Evolutionary conservation across 2,113 vertebrate species (phyloP).

Genomic region (Ellobius talpinus): DNA sequence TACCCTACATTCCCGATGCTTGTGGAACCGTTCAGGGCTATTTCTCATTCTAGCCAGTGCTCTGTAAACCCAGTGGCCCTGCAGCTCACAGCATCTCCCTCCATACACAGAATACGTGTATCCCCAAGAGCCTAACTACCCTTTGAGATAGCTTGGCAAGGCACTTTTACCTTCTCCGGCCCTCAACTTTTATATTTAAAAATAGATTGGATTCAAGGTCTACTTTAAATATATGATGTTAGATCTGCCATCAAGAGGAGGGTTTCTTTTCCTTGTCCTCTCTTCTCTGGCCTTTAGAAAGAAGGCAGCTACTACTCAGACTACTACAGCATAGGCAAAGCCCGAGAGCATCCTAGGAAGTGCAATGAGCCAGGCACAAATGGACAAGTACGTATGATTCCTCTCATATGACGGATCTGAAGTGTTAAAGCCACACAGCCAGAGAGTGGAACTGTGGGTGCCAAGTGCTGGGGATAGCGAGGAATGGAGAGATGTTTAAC

Average conservation of each 20-base stretch:
- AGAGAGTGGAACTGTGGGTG: not conserved
- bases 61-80: not conserved
- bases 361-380: not conserved
- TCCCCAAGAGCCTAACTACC: not conserved
- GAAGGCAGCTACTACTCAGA: not conserved
- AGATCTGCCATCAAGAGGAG: not conserved
- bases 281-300: not conserved
- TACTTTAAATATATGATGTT: not conserved
- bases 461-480: not conserved
- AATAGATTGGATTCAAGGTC: not conserved
- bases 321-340: not conserved
- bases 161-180: constrained; percentile 5
- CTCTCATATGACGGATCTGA: not conserved
- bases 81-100: not conserved
- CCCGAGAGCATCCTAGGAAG: not conserved
- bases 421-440: not conserved
- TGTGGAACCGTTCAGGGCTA: not conserved
- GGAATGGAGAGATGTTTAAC: not conserved
- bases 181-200: not conserved
- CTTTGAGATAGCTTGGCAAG: not conserved
- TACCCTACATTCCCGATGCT: not conserved
- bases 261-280: not conserved
- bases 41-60: not conserved
- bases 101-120: not conserved
- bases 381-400: not conserved